Percentiles rank a stretch among this genome's conserved stretches.
Conservation (phyloP, 2,113 vertebrate species). For the Chrysemys picta region DNA sequence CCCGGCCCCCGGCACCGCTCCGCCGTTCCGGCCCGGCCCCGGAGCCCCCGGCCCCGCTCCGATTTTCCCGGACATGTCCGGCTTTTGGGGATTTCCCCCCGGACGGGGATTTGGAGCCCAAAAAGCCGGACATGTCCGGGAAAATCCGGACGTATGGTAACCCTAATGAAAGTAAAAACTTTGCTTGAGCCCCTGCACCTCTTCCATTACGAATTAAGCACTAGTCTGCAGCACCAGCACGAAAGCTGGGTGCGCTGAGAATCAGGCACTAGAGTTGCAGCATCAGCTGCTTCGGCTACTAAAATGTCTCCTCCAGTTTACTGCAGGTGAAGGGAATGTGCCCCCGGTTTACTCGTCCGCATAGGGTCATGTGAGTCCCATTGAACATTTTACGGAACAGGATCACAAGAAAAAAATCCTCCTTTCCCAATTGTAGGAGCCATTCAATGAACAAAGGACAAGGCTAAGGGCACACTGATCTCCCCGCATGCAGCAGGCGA, state of each 20-base stretch:
- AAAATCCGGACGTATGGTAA: too few species aligned
- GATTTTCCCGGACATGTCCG: too few species aligned
- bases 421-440: background rate
- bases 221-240: background rate
- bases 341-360: background rate
- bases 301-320: background rate
- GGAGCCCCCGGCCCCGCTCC: too few species aligned
- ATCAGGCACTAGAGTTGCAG: background rate
- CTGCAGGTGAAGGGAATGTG: background rate
- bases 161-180: too few species aligned
- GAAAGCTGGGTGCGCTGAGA: background rate
- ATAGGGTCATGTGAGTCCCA: background rate
- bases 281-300: background rate
- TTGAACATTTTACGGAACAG: background rate
- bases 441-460: background rate
- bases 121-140: too few species aligned
- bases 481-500: background rate
- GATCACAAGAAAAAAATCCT: background rate
- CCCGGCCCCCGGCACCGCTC: too few species aligned
- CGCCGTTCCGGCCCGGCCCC: too few species aligned
- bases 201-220: background rate
- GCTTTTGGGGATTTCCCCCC: too few species aligned
- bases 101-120: too few species aligned
- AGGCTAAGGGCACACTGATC: background rate
- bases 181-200: too few species aligned